phyloP scores from a whole-genome alignment of 2,113 vertebrate species.

The Tachuris rubrigastra region DNA sequence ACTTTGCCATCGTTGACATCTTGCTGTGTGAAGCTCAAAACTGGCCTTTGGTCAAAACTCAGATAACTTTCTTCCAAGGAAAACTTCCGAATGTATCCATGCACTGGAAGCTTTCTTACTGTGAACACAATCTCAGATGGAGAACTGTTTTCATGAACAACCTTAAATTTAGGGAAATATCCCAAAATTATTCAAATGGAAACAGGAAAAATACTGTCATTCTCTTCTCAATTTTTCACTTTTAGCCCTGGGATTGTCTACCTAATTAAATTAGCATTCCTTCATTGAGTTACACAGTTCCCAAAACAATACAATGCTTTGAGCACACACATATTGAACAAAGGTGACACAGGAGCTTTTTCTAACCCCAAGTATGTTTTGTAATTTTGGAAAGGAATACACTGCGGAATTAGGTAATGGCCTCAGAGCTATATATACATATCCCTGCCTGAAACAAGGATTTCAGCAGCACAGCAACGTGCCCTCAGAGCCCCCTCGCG shows the following conservation, averaged over 20 bases:
- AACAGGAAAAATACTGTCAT: not conserved
- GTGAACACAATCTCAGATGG: conserved; percentile 83
- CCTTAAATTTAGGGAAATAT: conserved; percentile 72
- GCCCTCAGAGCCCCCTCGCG: fast-evolving
- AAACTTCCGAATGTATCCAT: conserved; percentile 80
- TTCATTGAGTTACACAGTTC: not conserved
- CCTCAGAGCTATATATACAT: not conserved
- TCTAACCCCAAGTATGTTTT: not conserved
- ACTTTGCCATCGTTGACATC: conserved; percentile 82
- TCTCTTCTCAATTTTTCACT: not conserved
- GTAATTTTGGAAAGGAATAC: not conserved
- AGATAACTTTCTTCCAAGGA: conserved; percentile 68
- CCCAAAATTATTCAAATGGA: not conserved
- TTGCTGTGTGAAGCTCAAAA: conserved; percentile 82
- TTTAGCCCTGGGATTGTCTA: not conserved
- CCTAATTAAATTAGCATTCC: not conserved
- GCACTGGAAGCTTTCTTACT: conserved; percentile 71
- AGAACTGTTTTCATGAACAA: conserved; percentile 80
- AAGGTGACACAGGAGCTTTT: not conserved
- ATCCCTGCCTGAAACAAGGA: not conserved
- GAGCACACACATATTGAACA: not conserved
- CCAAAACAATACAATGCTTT: not conserved
- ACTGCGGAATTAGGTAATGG: not conserved
- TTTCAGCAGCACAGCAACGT: not conserved
- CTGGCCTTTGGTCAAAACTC: conserved; percentile 61